Percentiles rank a stretch among this genome's conserved stretches.
These are phyloP conservation scores for Carterocephalus palaemon DNA, from an alignment of 2,888 invertebrate species.

Conservation along the genomic window DNA sequence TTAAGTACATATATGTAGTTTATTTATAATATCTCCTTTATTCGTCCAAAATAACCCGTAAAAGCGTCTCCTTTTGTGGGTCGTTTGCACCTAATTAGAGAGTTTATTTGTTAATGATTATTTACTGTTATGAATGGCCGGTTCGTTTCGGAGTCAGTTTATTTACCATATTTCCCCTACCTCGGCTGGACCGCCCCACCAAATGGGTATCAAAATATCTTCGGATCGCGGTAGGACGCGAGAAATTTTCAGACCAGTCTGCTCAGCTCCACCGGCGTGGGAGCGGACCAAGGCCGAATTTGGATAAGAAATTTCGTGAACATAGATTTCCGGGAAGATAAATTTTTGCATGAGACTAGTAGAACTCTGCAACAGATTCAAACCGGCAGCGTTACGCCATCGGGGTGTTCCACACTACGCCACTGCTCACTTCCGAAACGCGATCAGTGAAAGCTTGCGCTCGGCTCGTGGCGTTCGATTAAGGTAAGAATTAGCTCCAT, in stretches of 20 bases:
- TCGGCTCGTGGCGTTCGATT: slow-evolving; percentile 10
- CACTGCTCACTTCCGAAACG: slow-evolving; percentile 16
- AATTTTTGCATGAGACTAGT: neutral
- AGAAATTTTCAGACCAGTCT: slow-evolving; percentile 21
- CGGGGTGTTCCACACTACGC: neutral
- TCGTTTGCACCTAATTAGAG: slow-evolving; percentile 17
- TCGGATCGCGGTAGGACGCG: slow-evolving; percentile 4
- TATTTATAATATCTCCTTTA: slow-evolving; percentile 1
- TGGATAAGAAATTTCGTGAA: slow-evolving; percentile 14
- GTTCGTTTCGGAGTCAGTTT: slow-evolving; percentile 7
- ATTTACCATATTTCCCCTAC: slow-evolving; percentile 17
- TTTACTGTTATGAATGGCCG: neutral
- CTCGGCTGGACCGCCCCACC: slow-evolving; percentile 24
- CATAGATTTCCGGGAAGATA: neutral
- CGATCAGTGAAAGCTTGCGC: slow-evolving; percentile 27
- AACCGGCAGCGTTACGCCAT: neutral
- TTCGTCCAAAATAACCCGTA: slow-evolving; percentile 4
- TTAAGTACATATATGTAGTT: neutral
- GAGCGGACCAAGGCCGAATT: slow-evolving; percentile 12
- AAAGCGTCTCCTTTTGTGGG: slow-evolving; percentile 2
- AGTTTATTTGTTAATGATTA: slow-evolving; percentile 7
- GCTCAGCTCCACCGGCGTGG: slow-evolving; percentile 15
- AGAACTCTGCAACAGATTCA: slow-evolving; percentile 1
- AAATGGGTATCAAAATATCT: slow-evolving; percentile 1
- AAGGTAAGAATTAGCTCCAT: slow-evolving; percentile 25